Evolutionary conservation across 2,888 invertebrate genomes (phyloP), one percentile per base, ranked within the genome.

Genomic region (Cataglyphis livida): DNA sequence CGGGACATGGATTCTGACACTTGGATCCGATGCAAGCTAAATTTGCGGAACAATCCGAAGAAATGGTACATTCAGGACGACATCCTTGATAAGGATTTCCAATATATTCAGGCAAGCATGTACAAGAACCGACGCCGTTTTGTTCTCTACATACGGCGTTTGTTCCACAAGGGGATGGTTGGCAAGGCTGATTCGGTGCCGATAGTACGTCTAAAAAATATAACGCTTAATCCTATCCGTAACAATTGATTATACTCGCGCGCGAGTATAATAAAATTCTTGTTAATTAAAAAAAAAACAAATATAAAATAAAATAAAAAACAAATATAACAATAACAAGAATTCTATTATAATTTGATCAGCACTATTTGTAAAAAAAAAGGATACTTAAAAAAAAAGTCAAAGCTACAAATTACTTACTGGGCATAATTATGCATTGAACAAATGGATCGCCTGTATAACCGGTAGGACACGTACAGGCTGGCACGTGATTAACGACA

Each of bases 391-490:
- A 4, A 38, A 32, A 25, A 51, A 15, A 54, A 41, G 6, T 32
- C 35, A 15, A 44, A 48, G 18, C 32, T 41, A 18, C 21, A 74
- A 64, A 85, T 6, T 35, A 35, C 90, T 89, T 88, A 92, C 92
- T 85, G 84, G 74, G 95, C 89, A 88, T 92, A 73, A 95, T 95
- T 91, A 95, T 96, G 91, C 97, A 97, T 92, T 96, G 96, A 64
- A 95, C 95, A 92, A 97, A 97, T 75, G 98, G 97, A 95, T 98
- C 97, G 0, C 98, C 98, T 9, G 96, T 96, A 90, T 96, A 97
- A 48, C 97, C 97, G 61, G 94, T 91, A 21, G 95, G 90, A 92
- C 98, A 98, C 41, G 96, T 95, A 93, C 98, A 97, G 90, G 96
- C 95, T 21, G 97, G 96, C 54, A 97, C 96, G 93, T 97, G 97